Evolutionary conservation across 1,140 invertebrate genomes (phyloP).

Genomic region (Melitaea cinxia): DNA sequence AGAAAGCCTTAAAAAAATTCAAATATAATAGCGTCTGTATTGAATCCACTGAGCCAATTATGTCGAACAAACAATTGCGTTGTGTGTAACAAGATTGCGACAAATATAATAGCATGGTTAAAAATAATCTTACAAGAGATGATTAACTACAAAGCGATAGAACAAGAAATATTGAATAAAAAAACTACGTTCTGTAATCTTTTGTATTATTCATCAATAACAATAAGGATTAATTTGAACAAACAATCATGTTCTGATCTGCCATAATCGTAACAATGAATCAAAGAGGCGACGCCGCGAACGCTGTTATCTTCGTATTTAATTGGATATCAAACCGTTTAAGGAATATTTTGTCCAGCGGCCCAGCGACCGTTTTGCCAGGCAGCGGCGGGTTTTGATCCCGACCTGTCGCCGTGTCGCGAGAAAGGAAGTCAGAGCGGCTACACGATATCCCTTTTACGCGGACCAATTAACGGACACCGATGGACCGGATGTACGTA

Average conservation of each 20-base stretch:
- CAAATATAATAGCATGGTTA: neutral
- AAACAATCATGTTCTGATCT: constrained; percentile 17
- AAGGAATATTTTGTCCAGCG: constrained; percentile 50
- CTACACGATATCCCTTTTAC: constrained; percentile 80
- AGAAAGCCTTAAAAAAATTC: no score
- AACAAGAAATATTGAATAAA: neutral
- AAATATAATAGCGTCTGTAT: no score
- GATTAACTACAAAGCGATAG: neutral
- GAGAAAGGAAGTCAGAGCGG: constrained; percentile 61
- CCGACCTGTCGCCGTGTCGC: constrained; percentile 52
- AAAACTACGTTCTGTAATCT: neutral
- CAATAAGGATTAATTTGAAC: constrained; percentile 8
- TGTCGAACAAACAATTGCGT: neutral
- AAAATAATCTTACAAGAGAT: neutral
- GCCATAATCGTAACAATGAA: constrained; percentile 40
- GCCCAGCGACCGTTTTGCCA: no score
- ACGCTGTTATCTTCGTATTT: constrained; percentile 35
- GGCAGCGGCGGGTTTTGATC: constrained; percentile 49
- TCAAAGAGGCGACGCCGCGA: constrained; percentile 31
- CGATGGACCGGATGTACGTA: constrained; percentile 73
- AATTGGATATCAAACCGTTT: constrained; percentile 52
- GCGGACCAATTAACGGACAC: constrained; percentile 78
- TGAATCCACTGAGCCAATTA: neutral
- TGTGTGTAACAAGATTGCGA: neutral
- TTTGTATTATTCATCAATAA: neutral